Conservation (phyloP, 2,888 invertebrate species). For the Drepanosiphum platanoidis region DNA sequence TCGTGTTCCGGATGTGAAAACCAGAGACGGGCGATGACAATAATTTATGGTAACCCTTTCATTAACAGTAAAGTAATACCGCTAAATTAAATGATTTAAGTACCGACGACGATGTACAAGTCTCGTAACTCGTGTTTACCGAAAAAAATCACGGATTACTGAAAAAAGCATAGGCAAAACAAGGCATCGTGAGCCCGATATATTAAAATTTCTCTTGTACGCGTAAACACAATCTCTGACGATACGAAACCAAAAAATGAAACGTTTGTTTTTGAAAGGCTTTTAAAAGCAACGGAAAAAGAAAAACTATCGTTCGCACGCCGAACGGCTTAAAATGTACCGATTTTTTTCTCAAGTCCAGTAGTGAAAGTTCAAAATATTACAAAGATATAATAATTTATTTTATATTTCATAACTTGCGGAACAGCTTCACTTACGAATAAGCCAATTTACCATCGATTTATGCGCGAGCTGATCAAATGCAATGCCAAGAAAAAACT, state of each 20-base stretch:
- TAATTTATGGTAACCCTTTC: background rate
- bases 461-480: background rate
- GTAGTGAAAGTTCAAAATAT: background rate
- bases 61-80: background rate
- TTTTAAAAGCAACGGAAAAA: background rate
- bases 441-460: background rate
- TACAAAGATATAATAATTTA: background rate
- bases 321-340: too few species aligned
- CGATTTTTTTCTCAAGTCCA: too few species aligned
- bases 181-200: background rate
- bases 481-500: too few species aligned
- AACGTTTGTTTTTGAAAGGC: background rate
- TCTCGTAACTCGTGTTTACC: background rate
- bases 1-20: conserved; percentile 21
- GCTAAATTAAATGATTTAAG: background rate
- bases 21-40: background rate
- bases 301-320: background rate
- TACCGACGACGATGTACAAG: background rate
- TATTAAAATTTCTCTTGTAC: background rate
- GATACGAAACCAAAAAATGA: background rate
- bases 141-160: background rate
- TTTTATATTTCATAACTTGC: background rate
- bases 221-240: background rate
- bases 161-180: background rate
- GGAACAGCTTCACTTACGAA: background rate